phyloP scores from a whole-genome alignment of 92 coral and sea anemone genomes.

The Anthopleura xanthogrammica region DNA sequence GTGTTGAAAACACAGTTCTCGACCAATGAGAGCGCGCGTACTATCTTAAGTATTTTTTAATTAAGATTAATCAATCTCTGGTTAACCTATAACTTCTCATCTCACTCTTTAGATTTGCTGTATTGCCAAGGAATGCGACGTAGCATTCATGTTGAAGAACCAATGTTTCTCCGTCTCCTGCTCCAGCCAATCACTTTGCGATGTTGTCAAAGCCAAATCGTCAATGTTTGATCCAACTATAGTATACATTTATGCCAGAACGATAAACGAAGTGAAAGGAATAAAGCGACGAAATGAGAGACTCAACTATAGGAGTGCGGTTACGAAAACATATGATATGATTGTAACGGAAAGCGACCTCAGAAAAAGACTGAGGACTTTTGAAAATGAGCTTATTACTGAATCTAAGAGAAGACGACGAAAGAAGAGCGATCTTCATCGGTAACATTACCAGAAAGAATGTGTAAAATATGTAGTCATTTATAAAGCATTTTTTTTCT shows the following conservation, averaged over 20 bases:
- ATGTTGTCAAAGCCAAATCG: slow-evolving; percentile 82
- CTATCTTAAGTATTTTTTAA: too few species aligned
- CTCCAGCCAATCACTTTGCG: slow-evolving; percentile 72
- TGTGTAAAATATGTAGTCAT: too few species aligned
- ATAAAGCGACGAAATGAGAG: slow-evolving; percentile 28
- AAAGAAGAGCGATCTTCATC: not conserved
- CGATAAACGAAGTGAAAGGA: slow-evolving; percentile 36
- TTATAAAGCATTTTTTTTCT: too few species aligned
- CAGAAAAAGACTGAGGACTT: not conserved
- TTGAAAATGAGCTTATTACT: not conserved
- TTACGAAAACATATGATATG: not conserved
- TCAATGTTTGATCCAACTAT: slow-evolving; percentile 64
- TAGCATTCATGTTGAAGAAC: slow-evolving; percentile 78
- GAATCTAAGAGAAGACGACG: not conserved
- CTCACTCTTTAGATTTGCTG: slow-evolving; percentile 62
- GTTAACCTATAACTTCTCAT: too few species aligned
- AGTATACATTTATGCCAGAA: slow-evolving; percentile 85
- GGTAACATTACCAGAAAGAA: not conserved
- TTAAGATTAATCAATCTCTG: too few species aligned
- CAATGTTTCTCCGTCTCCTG: slow-evolving; percentile 92
- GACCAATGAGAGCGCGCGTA: too few species aligned
- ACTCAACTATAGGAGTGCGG: slow-evolving; percentile 8
- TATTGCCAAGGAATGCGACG: slow-evolving; percentile 80
- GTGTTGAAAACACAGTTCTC: too few species aligned
- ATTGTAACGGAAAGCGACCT: not conserved